Evolutionary conservation across 2,113 vertebrate species (phyloP).

Genomic region (Hylia prasina): DNA sequence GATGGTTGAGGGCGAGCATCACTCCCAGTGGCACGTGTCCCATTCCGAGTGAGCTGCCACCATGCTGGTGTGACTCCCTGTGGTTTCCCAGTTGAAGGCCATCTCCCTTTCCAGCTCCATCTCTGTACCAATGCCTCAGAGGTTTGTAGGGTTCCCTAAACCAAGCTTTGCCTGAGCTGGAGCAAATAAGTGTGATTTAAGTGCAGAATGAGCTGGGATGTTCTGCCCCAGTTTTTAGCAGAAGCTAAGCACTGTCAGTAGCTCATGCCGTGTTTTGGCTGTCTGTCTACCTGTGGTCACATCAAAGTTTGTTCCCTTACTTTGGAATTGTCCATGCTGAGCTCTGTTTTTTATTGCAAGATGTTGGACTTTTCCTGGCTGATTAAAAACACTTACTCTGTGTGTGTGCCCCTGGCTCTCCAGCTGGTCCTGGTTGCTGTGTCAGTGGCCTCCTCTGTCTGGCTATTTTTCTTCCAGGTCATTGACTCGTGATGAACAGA

Average conservation of each 20-base stretch:
- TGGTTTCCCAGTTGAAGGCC: background rate
- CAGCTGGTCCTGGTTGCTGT: background rate
- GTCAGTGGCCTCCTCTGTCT: background rate
- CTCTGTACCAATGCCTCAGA: background rate
- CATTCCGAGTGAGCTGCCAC: background rate
- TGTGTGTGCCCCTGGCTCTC: background rate
- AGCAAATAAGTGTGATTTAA: background rate
- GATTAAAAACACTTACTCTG: background rate
- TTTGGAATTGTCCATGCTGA: background rate
- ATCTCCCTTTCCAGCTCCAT: background rate
- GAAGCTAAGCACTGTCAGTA: background rate
- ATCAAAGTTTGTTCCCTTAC: background rate
- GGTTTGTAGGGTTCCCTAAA: background rate
- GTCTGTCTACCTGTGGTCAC: background rate
- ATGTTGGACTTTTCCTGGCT: background rate
- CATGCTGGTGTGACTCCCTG: background rate
- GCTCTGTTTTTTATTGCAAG: background rate
- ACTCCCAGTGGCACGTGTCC: fast-evolving
- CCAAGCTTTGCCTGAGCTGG: background rate
- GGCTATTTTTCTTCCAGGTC: background rate
- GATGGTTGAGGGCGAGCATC: background rate
- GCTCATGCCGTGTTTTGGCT: background rate
- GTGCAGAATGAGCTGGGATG: background rate
- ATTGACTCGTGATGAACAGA: background rate
- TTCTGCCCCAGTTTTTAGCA: background rate